Base-by-base conservation (phyloP, 2,888 invertebrate genomes). In the Tenthredo notha region DNA sequence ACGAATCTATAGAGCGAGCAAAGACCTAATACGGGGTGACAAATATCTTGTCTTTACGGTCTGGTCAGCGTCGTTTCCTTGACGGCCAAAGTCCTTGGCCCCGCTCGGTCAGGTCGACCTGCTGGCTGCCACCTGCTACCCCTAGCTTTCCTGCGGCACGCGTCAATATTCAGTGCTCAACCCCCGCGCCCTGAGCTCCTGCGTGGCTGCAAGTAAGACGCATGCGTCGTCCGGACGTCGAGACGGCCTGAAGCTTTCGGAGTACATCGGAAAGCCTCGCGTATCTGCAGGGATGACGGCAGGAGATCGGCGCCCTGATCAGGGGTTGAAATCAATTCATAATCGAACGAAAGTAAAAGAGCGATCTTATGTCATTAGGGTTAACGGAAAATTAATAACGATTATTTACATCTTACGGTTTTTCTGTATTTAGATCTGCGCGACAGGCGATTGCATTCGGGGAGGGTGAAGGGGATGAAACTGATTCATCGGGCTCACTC, bases 81-180 rank as follows among this genome's bases (percentile, higher is more conserved):
- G 37, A 12, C 47, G 67, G 54, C 15, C 67, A 83, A 83, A 90
- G 89, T 88, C 89, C 90, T 90, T 90, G 90, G 90, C 90, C 90
- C 88, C 88, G 85, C 88, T 77, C 80, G 88, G 85, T 86, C 82
- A 43, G 84, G 86, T 88, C 87, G 87, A 87, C 89, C 90, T 89
- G 88, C 90, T 90, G 91, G 90, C 91, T 91, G 91, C 90, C 90
- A 90, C 89, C 90, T 85, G 85, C 90, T 85, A 86, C 85, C 82
- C 85, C 85, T 89, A 88, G 89, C 88, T 89, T 89, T 88, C 91
- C 90, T 91, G 89, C 90, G 88, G 88, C 89, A 89, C 91, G 92
- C 91, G 91, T 91, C 91, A 91, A 91, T 91, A 91, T 91, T 90
- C 89, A 86, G 86, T 86, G 83, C 87, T 87, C 89, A 37, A 85